Evolutionary conservation across 2,113 vertebrate genomes (phyloP).

Genomic region (Cololabis saira): DNA sequence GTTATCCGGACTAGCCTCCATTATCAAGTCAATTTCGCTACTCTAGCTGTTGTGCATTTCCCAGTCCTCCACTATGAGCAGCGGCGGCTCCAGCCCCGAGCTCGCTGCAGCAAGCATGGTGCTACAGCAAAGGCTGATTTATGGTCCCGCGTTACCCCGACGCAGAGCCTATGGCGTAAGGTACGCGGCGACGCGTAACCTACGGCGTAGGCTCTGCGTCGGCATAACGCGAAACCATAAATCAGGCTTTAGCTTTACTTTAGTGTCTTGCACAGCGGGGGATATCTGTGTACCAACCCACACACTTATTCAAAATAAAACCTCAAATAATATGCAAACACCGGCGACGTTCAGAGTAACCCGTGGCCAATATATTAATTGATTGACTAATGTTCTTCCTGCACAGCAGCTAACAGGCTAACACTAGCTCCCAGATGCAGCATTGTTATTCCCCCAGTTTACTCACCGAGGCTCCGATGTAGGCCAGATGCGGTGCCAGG

Average conservation of each 20-base stretch:
- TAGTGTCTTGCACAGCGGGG: neutral
- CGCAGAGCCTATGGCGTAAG: too few species aligned
- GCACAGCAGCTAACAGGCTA: conserved; percentile 38
- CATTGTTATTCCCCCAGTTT: too few species aligned
- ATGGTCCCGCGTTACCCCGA: too few species aligned
- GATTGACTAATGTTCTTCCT: neutral
- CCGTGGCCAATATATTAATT: neutral
- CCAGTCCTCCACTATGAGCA: neutral
- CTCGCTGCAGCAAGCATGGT: neutral
- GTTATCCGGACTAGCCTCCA: rapidly evolving
- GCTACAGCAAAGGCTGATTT: neutral
- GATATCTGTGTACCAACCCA: neutral
- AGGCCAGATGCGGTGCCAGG: conserved; percentile 87
- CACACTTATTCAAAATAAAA: rapidly evolving
- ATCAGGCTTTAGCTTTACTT: neutral
- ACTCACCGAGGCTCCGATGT: conserved; percentile 90
- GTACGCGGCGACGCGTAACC: too few species aligned
- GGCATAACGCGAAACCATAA: too few species aligned
- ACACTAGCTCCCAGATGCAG: conserved; percentile 30
- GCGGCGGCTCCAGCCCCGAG: conserved; percentile 9
- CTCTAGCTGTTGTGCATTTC: neutral
- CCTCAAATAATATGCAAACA: neutral
- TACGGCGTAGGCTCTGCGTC: too few species aligned
- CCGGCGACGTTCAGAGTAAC: neutral
- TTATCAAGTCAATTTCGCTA: neutral